A percentile compares a stretch with the other conserved stretches of the same genome.
Conservation (phyloP, 2,888 invertebrate genomes). For the Sminthurides aquaticus region DNA sequence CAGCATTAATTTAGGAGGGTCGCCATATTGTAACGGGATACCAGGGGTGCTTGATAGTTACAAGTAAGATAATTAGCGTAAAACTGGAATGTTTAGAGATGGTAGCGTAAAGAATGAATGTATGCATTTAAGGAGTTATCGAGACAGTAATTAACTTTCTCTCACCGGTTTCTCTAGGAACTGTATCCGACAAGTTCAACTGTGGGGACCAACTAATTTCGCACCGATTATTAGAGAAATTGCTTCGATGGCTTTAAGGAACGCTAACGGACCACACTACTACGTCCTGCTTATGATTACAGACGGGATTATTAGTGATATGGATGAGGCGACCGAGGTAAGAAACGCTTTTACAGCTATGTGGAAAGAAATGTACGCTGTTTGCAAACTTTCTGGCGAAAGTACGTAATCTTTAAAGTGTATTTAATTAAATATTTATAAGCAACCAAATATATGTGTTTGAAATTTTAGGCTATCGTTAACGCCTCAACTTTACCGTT, state of each 20-base stretch:
- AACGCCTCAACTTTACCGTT: slow-evolving; percentile 53
- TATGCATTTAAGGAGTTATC: too few species aligned
- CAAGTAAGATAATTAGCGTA: slow-evolving; percentile 28
- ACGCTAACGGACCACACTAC: slow-evolving; percentile 49
- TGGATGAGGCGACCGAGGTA: slow-evolving; percentile 51
- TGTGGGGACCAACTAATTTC: slow-evolving; percentile 55
- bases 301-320: slow-evolving; percentile 55
- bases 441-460: too few species aligned
- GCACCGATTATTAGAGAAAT: slow-evolving; percentile 51
- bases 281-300: slow-evolving; percentile 54
- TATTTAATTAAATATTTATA: too few species aligned
- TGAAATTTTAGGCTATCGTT: slow-evolving; percentile 48
- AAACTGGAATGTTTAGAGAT: neutral
- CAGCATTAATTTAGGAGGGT: slow-evolving; percentile 51
- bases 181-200: slow-evolving; percentile 50
- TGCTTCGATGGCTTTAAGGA: slow-evolving; percentile 45
- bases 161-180: slow-evolving; percentile 47
- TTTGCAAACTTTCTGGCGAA: neutral
- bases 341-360: too few species aligned
- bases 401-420: too few species aligned
- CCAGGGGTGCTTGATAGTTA: slow-evolving; percentile 45
- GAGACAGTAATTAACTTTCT: too few species aligned
- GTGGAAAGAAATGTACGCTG: neutral
- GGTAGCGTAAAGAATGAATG: too few species aligned
- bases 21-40: slow-evolving; percentile 52